Conservation (phyloP, 1,140 invertebrate genomes). For the Eriocheir sinensis region DNA sequence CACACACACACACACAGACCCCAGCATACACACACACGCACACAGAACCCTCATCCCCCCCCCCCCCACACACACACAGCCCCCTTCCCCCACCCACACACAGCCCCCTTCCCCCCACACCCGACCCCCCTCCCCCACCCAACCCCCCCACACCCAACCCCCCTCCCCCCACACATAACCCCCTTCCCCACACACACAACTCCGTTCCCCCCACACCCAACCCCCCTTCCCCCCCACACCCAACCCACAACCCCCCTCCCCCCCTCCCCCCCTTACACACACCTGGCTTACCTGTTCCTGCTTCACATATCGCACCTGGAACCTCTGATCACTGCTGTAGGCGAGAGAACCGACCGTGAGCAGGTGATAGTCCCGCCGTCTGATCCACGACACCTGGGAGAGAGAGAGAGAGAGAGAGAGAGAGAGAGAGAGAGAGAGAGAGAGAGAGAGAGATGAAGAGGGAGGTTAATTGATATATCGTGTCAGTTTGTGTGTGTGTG, state of each 20-base stretch:
- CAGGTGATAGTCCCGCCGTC: conserved; percentile 94
- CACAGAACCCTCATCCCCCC: too few relatives aligned
- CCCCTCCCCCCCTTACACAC: background rate
- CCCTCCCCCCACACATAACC: background rate
- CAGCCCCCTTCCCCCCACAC: too few relatives aligned
- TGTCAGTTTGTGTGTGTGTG: conserved; percentile 16
- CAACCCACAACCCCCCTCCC: too few relatives aligned
- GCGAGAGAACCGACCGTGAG: conserved; percentile 93
- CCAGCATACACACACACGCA: background rate
- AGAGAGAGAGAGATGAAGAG: too few relatives aligned
- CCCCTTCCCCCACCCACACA: background rate
- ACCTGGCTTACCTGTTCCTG: conserved; percentile 2
- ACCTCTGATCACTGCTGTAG: conserved; percentile 95
- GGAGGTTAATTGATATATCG: background rate
- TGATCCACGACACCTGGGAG: conserved; percentile 93
- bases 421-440: background rate
- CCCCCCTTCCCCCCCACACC: background rate
- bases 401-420: background rate
- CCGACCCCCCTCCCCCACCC: too few relatives aligned
- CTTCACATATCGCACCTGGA: conserved; percentile 87
- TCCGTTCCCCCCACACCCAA: background rate
- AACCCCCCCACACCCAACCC: background rate
- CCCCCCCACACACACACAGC: background rate
- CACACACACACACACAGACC: conserved; percentile 1
- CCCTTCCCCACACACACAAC: background rate